Evolutionary conservation across 2,888 invertebrate species (phyloP).

Genomic region (Pristionchus entomophagus): DNA sequence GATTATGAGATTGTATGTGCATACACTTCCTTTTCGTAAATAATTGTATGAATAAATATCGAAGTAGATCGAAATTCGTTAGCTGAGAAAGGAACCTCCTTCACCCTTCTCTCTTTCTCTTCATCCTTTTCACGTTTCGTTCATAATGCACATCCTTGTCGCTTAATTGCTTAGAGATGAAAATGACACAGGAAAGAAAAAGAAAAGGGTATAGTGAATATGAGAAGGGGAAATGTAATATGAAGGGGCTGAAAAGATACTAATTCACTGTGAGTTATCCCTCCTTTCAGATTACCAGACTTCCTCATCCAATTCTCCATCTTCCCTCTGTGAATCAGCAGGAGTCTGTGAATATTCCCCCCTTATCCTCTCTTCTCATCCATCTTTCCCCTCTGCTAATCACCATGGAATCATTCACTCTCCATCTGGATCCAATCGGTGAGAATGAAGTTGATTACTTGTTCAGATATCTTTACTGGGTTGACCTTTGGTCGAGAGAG

Average conservation of each 20-base stretch:
- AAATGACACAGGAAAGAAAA: not conserved
- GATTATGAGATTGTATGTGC: not conserved
- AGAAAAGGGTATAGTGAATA: not conserved
- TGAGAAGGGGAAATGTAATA: not conserved
- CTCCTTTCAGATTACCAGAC: slow-evolving; percentile 41
- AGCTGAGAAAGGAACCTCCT: not conserved
- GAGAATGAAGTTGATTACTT: no score
- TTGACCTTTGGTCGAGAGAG: not conserved
- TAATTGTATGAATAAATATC: no score
- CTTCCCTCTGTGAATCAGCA: slow-evolving; percentile 55
- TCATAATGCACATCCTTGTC: not conserved
- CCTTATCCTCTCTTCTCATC: slow-evolving; percentile 28
- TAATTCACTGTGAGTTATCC: not conserved
- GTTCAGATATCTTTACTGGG: no score
- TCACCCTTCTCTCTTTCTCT: not conserved
- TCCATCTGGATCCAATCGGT: slow-evolving; percentile 25
- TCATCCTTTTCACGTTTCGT: not conserved
- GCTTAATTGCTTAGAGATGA: slow-evolving; percentile 6
- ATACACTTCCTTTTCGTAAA: not conserved
- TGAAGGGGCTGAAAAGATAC: not conserved
- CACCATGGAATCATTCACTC: not conserved
- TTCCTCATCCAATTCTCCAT: slow-evolving; percentile 61
- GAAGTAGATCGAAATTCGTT: no score
- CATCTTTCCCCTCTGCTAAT: slow-evolving; percentile 9
- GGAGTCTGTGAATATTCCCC: slow-evolving; percentile 31